phyloP scores from a whole-genome alignment of 2,113 vertebrate genomes.

The Perca fluviatilis region DNA sequence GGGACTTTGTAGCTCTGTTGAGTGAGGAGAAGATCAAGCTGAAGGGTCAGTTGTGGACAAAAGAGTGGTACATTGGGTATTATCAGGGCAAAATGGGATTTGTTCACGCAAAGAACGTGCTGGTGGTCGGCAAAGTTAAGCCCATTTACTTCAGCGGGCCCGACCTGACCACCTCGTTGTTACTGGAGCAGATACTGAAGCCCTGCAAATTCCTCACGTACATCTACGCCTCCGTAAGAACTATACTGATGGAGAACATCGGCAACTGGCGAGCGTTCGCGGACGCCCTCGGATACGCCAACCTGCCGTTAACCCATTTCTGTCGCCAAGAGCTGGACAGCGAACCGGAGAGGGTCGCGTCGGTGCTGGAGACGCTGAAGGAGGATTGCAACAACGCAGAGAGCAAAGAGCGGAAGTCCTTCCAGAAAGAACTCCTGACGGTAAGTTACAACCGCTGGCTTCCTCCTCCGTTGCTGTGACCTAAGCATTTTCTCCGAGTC shows the following conservation, averaged over 20 bases:
- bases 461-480: slow-evolving; percentile 21
- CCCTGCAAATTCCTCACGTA: slow-evolving; percentile 98
- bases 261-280: slow-evolving; percentile 94
- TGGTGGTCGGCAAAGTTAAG: slow-evolving; percentile 90
- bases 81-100: slow-evolving; percentile 94
- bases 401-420: slow-evolving; percentile 93
- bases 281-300: slow-evolving; percentile 90
- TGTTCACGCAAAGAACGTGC: slow-evolving; percentile 94
- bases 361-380: slow-evolving; percentile 94
- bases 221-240: slow-evolving; percentile 96
- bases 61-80: slow-evolving; percentile 98
- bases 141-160: slow-evolving; percentile 90
- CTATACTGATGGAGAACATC: slow-evolving; percentile 96
- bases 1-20: slow-evolving; percentile 91
- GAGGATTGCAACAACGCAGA: slow-evolving; percentile 94
- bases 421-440: slow-evolving; percentile 96
- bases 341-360: slow-evolving; percentile 93
- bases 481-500: slow-evolving; percentile 13
- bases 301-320: slow-evolving; percentile 91
- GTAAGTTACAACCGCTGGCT: slow-evolving; percentile 82
- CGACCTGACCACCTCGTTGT: slow-evolving; percentile 89
- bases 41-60: slow-evolving; percentile 96
- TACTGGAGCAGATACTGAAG: slow-evolving; percentile 94
- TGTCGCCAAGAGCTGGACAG: slow-evolving; percentile 93
- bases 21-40: slow-evolving; percentile 95